These are phyloP conservation scores for Marcusenius ussheri DNA, from an alignment of 2,113 vertebrate species.

Conservation along the genomic window DNA sequence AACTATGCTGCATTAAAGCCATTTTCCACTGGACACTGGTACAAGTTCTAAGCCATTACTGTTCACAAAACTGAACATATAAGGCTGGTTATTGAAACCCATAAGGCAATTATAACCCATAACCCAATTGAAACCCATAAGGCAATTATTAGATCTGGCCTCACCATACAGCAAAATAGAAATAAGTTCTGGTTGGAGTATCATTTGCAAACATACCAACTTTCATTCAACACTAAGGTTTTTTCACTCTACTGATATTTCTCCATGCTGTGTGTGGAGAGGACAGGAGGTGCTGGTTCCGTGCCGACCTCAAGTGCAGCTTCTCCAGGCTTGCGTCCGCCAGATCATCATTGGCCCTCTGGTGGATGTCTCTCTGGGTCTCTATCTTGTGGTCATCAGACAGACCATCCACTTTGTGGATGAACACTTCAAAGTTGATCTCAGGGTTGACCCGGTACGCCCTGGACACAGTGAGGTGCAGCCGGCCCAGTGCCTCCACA, in stretches of 20 bases:
- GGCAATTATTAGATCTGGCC: not conserved
- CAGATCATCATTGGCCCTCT: conserved; percentile 95
- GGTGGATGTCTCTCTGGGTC: conserved; percentile 97
- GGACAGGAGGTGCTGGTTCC: not conserved
- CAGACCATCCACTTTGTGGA: conserved; percentile 98
- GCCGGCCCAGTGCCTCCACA: conserved; percentile 89
- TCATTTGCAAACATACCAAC: not conserved
- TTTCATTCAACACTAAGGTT: not conserved
- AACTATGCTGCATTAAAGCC: not conserved
- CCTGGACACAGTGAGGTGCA: conserved; percentile 94
- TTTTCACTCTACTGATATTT: not conserved
- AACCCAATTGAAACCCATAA: not conserved
- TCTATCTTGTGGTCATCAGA: conserved; percentile 99
- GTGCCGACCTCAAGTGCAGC: conserved; percentile 87
- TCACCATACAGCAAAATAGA: not conserved
- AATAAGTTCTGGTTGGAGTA: not conserved
- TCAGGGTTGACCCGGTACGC: conserved; percentile 97
- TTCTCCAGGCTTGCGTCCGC: conserved; percentile 95
- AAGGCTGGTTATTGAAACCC: not conserved
- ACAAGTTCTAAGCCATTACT: not conserved
- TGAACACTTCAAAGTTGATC: conserved; percentile 99
- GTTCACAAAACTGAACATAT: not conserved
- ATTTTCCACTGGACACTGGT: not conserved
- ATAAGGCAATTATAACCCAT: not conserved
- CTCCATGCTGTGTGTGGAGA: not conserved